These are phyloP conservation scores for Bursaphelenchus okinawaensis DNA, from an alignment of 2,888 invertebrate species.

Conservation along the genomic window DNA sequence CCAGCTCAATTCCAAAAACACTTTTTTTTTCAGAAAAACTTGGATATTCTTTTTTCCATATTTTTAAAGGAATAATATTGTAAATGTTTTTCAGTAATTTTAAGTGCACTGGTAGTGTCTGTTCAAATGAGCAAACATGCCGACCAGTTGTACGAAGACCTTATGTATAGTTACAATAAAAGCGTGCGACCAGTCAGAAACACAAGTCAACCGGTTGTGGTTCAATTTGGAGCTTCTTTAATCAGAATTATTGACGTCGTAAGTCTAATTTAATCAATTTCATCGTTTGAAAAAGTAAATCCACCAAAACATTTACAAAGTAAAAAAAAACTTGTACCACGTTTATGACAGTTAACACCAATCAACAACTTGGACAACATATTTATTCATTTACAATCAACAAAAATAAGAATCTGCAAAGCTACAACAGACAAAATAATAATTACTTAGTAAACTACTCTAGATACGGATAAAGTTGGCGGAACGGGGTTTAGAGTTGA, in stretches of 20 bases:
- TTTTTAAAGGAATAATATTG: not conserved
- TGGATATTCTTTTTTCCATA: not conserved
- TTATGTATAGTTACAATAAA: conserved; percentile 57
- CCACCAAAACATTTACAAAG: too few relatives aligned
- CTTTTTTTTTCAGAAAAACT: not conserved
- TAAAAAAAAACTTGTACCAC: too few relatives aligned
- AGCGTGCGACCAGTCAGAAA: conserved; percentile 52
- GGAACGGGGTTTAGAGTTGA: not conserved
- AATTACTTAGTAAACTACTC: too few relatives aligned
- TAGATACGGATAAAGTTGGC: not conserved
- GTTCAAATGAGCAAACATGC: conserved; percentile 30
- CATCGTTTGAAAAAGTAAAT: not conserved
- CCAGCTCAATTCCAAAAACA: too few relatives aligned
- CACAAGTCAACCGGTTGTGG: conserved; percentile 49
- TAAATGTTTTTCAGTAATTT: too few relatives aligned
- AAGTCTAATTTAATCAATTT: conserved; percentile 19
- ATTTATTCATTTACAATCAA: not conserved
- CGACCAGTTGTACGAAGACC: conserved; percentile 56
- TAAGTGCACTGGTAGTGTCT: not conserved
- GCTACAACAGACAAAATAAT: too few relatives aligned
- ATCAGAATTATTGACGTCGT: conserved; percentile 51
- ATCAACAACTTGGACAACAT: too few relatives aligned
- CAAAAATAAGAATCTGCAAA: not conserved
- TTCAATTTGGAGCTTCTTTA: conserved; percentile 55
- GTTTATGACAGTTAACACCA: too few relatives aligned